phyloP scores from a whole-genome alignment of 2,113 vertebrate species.

The Crotalus viridis region DNA sequence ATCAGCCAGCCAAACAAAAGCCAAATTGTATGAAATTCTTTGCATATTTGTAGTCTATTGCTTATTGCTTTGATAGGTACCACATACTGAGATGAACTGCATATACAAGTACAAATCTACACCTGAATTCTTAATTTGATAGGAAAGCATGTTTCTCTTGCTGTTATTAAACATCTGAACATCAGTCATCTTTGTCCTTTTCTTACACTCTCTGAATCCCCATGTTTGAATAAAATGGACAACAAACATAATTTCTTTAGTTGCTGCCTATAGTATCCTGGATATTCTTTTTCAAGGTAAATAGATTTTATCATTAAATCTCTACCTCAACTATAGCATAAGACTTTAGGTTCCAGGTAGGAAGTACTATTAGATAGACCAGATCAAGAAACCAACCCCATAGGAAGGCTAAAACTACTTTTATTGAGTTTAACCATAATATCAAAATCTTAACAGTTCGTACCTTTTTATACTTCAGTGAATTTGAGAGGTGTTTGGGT shows the following conservation, averaged over 20 bases:
- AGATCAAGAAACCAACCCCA: not conserved
- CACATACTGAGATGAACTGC: not conserved
- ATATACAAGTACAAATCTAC: not conserved
- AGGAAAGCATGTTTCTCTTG: not conserved
- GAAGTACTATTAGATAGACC: not conserved
- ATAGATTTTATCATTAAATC: not conserved
- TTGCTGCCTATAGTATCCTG: not conserved
- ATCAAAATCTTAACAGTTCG: not conserved
- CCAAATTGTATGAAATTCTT: not conserved
- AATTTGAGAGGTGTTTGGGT: not conserved
- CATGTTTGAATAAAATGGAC: not conserved
- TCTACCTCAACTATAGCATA: not conserved
- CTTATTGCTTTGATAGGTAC: not conserved
- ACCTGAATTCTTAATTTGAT: not conserved
- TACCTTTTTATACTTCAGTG: not conserved
- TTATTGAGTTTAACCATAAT: not conserved
- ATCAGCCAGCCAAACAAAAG: not conserved
- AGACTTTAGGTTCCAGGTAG: not conserved
- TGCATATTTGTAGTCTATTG: not conserved
- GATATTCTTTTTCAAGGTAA: not conserved
- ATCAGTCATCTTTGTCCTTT: not conserved
- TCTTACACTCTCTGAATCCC: not conserved
- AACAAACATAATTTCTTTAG: not conserved
- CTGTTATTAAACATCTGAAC: not conserved
- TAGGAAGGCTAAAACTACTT: not conserved